Evolutionary conservation across 2,888 invertebrate genomes (phyloP).

Genomic region (Dioctria rufipes): DNA sequence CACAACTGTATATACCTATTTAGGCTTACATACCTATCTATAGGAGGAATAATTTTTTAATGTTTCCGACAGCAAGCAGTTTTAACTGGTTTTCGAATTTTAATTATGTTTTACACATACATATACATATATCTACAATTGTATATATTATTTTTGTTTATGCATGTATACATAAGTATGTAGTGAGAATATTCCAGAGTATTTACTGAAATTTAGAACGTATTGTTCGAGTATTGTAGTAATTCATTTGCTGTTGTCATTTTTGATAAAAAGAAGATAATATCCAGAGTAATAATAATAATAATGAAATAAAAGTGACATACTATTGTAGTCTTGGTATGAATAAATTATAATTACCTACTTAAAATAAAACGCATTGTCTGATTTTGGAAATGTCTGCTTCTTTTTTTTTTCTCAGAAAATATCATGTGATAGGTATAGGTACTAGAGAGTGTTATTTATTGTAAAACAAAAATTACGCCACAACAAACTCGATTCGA

Average conservation of each 20-base stretch:
- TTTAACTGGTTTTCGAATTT: too few relatives aligned
- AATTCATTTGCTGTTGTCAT: slow-evolving; percentile 19
- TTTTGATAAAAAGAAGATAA: slow-evolving; percentile 9
- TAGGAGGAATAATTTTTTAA: too few relatives aligned
- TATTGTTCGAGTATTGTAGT: background rate
- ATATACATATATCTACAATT: slow-evolving; percentile 17
- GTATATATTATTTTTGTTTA: slow-evolving; percentile 37
- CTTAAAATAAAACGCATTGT: too few relatives aligned
- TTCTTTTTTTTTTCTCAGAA: too few relatives aligned
- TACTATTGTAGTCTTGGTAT: slow-evolving; percentile 39
- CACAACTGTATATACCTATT: slow-evolving; percentile 21
- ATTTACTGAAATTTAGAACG: background rate
- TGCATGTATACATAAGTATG: background rate
- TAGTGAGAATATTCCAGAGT: background rate
- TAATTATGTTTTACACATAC: too few relatives aligned
- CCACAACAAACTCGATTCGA: too few relatives aligned
- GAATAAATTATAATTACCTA: slow-evolving; percentile 24
- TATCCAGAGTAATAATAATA: background rate
- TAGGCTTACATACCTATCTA: too few relatives aligned
- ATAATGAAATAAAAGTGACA: slow-evolving; percentile 31
- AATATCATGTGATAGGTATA: too few relatives aligned
- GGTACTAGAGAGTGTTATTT: too few relatives aligned
- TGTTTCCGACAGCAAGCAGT: too few relatives aligned
- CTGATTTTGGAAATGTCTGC: too few relatives aligned
- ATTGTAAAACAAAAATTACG: too few relatives aligned